phyloP scores from a whole-genome alignment of 2,113 vertebrate genomes.

The Callipepla squamata region DNA sequence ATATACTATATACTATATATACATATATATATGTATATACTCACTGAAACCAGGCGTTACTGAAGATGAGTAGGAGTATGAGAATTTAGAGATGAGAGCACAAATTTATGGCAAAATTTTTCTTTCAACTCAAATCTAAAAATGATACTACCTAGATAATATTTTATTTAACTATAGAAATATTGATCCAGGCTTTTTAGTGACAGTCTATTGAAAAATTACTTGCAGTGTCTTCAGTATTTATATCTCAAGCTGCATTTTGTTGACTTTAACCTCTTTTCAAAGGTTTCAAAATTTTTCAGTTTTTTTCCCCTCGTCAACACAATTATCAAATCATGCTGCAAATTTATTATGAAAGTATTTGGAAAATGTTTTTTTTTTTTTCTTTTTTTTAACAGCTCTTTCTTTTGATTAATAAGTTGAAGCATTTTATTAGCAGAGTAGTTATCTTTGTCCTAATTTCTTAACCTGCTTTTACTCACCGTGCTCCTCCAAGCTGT shows the following conservation, averaged over 20 bases:
- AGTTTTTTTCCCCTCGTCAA: not conserved
- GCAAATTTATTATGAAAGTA: not conserved
- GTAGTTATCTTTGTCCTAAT: not conserved
- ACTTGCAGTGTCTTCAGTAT: not conserved
- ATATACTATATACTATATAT: too few relatives aligned
- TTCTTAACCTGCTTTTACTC: not conserved
- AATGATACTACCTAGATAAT: not conserved
- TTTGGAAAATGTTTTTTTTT: too few relatives aligned
- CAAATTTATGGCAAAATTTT: not conserved
- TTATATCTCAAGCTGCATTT: not conserved
- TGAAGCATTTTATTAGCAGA: not conserved
- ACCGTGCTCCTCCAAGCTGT: not conserved
- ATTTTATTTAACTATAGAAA: not conserved
- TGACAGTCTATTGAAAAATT: not conserved
- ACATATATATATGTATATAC: not conserved
- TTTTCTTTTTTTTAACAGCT: not conserved
- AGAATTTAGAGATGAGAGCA: not conserved
- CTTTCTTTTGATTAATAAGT: not conserved
- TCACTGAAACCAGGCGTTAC: not conserved
- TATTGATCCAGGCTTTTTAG: not conserved
- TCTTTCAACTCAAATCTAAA: not conserved
- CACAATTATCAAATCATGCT: not conserved
- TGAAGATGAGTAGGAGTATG: not conserved
- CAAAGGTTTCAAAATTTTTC: not conserved
- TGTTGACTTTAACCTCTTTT: not conserved